phyloP scores from a whole-genome alignment of 2,113 vertebrate species.

The Catharus fuscescens region DNA sequence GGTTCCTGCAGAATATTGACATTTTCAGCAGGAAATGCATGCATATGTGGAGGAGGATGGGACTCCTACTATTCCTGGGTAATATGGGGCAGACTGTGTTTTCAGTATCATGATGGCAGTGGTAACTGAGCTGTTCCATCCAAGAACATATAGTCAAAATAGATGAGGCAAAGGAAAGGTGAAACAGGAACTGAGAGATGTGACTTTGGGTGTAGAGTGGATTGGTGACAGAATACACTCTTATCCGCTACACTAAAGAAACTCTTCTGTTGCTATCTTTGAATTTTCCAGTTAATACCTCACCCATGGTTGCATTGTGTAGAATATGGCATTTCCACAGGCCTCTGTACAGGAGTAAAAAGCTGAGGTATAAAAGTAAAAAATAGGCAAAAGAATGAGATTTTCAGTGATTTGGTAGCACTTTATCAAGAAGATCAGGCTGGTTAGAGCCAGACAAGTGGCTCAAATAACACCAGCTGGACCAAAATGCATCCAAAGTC shows the following conservation, averaged over 20 bases:
- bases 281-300: neutral
- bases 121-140: neutral
- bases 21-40: slow-evolving; percentile 32
- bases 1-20: slow-evolving; percentile 5
- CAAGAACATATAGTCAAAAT: neutral
- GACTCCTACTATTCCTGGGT: neutral
- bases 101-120: neutral
- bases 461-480: neutral
- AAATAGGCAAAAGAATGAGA: rapidly evolving
- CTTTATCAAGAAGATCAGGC: neutral
- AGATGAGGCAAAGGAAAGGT: neutral
- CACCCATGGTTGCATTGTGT: neutral
- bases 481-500: neutral
- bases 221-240: neutral
- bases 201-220: neutral
- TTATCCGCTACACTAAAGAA: neutral
- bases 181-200: neutral
- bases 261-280: neutral
- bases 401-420: neutral
- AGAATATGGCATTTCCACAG: neutral
- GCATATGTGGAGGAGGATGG: neutral
- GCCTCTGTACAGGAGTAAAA: neutral
- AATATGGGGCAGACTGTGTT: neutral
- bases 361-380: neutral
- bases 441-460: neutral